phyloP scores from a whole-genome alignment of 2,113 vertebrate genomes.

The Eonycteris spelaea region DNA sequence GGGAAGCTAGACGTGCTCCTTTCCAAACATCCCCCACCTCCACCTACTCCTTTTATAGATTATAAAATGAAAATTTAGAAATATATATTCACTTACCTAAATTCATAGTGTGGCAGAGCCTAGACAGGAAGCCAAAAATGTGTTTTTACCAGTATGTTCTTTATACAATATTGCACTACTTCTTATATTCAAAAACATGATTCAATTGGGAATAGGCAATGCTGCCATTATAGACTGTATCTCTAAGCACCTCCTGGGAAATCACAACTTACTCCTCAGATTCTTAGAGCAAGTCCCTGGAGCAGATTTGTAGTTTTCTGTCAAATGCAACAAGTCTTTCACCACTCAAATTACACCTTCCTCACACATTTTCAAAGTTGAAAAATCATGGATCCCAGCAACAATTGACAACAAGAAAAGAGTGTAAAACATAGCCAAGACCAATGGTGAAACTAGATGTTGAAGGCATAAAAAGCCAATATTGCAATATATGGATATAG shows the following conservation, averaged over 20 bases:
- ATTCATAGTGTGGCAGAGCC: neutral
- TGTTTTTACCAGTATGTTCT: neutral
- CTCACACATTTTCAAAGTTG: conserved; percentile 23
- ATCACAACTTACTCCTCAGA: conserved; percentile 33
- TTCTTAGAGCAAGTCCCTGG: conserved; percentile 12
- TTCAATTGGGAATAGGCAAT: neutral
- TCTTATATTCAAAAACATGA: conserved; percentile 1
- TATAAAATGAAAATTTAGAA: conserved; percentile 6
- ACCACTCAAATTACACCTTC: conserved; percentile 8
- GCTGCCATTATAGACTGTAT: neutral
- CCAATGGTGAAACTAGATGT: neutral
- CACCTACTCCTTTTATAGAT: neutral
- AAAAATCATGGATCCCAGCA: conserved; percentile 20
- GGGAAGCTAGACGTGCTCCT: neutral
- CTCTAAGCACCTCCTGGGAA: conserved; percentile 19
- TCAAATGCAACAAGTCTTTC: conserved; percentile 53
- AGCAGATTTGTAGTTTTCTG: conserved; percentile 19
- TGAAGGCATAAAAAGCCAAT: neutral
- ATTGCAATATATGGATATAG: neutral
- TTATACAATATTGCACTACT: neutral
- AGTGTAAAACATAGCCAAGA: neutral
- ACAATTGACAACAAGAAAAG: conserved; percentile 4
- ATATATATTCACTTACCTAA: neutral
- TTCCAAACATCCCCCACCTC: neutral
- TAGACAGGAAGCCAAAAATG: neutral